These are phyloP conservation scores for Hipparchia semele DNA, from an alignment of 2,888 invertebrate species.

Conservation along the genomic window DNA sequence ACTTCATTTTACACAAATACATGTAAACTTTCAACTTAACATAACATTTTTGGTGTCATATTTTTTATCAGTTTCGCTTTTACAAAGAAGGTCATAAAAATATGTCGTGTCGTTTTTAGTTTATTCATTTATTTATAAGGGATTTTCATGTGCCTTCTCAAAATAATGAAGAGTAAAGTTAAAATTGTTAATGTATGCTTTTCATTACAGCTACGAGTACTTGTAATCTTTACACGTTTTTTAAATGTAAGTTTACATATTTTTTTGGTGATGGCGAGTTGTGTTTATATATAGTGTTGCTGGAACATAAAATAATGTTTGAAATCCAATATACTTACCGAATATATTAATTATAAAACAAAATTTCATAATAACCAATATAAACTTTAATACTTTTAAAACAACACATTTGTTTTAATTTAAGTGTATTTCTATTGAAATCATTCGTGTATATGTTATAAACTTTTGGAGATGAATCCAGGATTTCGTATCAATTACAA, in stretches of 20 bases:
- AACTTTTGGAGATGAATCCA: too few relatives aligned
- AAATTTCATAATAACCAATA: not conserved
- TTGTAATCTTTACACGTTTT: conserved; percentile 70
- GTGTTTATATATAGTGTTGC: conserved; percentile 47
- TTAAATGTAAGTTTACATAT: conserved; percentile 63
- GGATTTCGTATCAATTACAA: too few relatives aligned
- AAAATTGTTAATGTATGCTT: conserved; percentile 68
- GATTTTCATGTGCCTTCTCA: conserved; percentile 82
- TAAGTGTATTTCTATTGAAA: too few relatives aligned
- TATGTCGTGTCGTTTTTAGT: conserved; percentile 43
- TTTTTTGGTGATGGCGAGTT: conserved; percentile 59
- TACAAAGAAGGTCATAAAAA: not conserved
- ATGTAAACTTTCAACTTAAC: not conserved
- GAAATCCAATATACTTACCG: too few relatives aligned
- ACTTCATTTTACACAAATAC: conserved; percentile 1
- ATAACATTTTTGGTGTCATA: not conserved
- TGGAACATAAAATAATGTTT: conserved; percentile 36
- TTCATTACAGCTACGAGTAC: conserved; percentile 60
- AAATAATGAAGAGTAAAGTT: conserved; percentile 65
- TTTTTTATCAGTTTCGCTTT: conserved; percentile 31
- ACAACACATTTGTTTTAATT: too few relatives aligned
- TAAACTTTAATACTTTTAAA: too few relatives aligned
- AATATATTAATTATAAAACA: not conserved
- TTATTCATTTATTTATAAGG: conserved; percentile 75
- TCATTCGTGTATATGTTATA: too few relatives aligned